A percentile compares a stretch with the other conserved stretches of the same genome.
phyloP scores from a whole-genome alignment of 2,797 vertebrate species.

The Balearica regulorum region DNA sequence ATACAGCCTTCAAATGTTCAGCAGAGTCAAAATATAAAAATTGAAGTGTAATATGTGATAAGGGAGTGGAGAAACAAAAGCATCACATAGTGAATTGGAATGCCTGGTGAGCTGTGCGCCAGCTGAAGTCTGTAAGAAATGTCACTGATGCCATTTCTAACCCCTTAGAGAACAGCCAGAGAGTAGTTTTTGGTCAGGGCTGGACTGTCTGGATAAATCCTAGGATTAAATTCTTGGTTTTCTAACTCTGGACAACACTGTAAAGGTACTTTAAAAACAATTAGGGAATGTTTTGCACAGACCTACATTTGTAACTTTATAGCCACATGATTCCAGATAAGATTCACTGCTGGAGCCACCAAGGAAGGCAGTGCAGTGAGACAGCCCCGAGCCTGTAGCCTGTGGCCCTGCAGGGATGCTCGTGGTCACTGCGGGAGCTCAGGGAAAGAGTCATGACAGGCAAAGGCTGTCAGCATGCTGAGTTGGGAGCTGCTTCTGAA shows the following conservation, averaged over 20 bases:
- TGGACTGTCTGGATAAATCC: background rate
- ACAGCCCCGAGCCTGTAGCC: background rate
- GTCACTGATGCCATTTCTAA: background rate
- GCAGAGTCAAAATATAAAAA: background rate
- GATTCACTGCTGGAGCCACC: background rate
- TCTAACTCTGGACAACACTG: background rate
- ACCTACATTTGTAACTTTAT: background rate
- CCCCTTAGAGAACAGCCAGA: background rate
- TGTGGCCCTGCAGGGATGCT: background rate
- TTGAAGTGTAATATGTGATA: background rate
- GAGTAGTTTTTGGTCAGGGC: background rate
- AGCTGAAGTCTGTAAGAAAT: background rate
- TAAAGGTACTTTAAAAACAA: background rate
- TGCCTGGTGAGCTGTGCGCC: background rate
- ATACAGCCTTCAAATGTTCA: background rate
- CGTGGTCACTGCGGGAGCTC: rapidly evolving
- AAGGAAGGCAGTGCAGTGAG: background rate
- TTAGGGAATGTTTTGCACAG: background rate
- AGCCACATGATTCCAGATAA: rapidly evolving
- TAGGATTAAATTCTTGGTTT: background rate
- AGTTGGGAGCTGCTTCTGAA: background rate
- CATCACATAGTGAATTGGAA: background rate
- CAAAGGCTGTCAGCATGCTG: rapidly evolving
- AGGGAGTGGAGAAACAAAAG: background rate
- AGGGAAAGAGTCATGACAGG: rapidly evolving